These are phyloP conservation scores for Drosophila athabasca DNA, from an alignment of 1,140 invertebrate genomes.

Conservation along the genomic window DNA sequence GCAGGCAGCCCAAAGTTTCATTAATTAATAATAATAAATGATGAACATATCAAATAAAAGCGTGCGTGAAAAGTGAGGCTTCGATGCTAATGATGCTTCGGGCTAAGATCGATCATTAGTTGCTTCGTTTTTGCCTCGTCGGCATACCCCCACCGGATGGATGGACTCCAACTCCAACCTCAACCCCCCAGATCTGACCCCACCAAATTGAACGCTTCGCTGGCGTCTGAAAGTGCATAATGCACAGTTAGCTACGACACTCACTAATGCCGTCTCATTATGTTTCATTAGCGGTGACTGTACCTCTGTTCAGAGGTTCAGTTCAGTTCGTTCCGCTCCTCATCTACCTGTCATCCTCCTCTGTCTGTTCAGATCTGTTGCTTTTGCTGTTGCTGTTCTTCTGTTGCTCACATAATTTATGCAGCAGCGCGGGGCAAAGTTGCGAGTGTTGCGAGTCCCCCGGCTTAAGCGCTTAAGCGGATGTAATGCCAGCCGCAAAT, in stretches of 20 bases:
- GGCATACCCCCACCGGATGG: not conserved
- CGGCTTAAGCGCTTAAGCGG: slow-evolving; percentile 53
- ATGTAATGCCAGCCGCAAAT: slow-evolving; percentile 75
- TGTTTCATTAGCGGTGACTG: slow-evolving; percentile 63
- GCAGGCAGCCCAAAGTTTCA: slow-evolving; percentile 30
- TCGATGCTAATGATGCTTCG: slow-evolving; percentile 35
- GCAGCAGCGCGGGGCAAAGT: slow-evolving; percentile 45
- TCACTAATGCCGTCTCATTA: slow-evolving; percentile 74
- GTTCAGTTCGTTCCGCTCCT: not conserved
- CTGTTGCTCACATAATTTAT: slow-evolving; percentile 58
- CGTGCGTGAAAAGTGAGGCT: slow-evolving; percentile 76
- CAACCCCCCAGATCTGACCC: too few relatives aligned
- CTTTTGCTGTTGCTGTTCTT: not conserved
- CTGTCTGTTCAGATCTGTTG: too few relatives aligned
- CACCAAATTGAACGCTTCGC: slow-evolving; percentile 58
- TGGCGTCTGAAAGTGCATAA: slow-evolving; percentile 62
- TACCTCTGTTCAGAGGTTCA: slow-evolving; percentile 12
- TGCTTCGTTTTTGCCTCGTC: not conserved
- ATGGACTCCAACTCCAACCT: too few relatives aligned
- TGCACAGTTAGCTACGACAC: slow-evolving; percentile 61
- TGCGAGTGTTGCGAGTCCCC: slow-evolving; percentile 16
- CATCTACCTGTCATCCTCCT: not conserved
- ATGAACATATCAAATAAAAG: slow-evolving; percentile 79
- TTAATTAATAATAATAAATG: slow-evolving; percentile 79
- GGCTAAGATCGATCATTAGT: slow-evolving; percentile 45